Percentiles rank a stretch among this genome's conserved stretches.
phyloP scores from a whole-genome alignment of 1,140 invertebrate genomes.

The Grapholita molesta region DNA sequence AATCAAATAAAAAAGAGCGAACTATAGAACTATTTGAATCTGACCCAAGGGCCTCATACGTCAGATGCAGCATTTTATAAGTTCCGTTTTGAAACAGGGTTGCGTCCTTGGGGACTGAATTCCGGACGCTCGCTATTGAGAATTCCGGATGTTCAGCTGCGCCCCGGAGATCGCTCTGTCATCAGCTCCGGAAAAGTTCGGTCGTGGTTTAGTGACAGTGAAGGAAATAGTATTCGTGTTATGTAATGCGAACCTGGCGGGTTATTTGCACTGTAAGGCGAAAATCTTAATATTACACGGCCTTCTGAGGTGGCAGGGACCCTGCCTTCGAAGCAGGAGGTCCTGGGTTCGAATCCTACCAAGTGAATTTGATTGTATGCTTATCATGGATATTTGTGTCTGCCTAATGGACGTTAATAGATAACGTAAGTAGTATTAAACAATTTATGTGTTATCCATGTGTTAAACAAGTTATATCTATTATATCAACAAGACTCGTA shows the following conservation, averaged over 20 bases:
- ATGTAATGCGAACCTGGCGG: neutral
- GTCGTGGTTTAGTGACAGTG: neutral
- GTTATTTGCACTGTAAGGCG: too few species aligned
- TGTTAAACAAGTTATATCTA: too few species aligned
- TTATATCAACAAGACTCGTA: too few species aligned
- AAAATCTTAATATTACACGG: too few species aligned
- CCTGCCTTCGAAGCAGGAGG: too few species aligned
- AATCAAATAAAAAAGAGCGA: neutral
- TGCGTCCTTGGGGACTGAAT: neutral
- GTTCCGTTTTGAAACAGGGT: neutral
- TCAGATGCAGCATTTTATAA: neutral
- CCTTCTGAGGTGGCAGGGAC: too few species aligned
- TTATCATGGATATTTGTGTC: too few species aligned
- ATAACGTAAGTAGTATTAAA: too few species aligned
- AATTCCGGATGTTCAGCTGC: neutral
- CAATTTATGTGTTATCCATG: too few species aligned
- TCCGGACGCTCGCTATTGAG: neutral
- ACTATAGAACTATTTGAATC: neutral
- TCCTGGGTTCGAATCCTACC: too few species aligned
- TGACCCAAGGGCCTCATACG: neutral
- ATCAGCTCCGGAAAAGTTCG: neutral
- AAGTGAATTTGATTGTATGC: too few species aligned
- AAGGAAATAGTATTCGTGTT: neutral
- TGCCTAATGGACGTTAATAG: too few species aligned
- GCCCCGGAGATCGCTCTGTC: conserved; percentile 5